Evolutionary conservation across 2,888 invertebrate species (phyloP).

Genomic region (Phortica okadai): DNA sequence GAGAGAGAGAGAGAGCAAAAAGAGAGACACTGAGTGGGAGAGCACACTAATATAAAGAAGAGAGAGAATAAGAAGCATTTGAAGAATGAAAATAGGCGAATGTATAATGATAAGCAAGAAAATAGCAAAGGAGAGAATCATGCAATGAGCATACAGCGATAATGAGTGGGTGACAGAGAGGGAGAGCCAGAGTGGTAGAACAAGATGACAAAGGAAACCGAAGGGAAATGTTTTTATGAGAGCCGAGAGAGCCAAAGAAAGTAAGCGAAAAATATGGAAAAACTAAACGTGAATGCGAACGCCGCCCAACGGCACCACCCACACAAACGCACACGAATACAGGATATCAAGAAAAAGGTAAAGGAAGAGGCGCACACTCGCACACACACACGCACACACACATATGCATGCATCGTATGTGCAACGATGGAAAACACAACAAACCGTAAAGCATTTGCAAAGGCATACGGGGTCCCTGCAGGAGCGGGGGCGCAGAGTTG

Average conservation of each 20-base stretch:
- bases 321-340: conserved; percentile 44
- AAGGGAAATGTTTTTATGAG: conserved; percentile 30
- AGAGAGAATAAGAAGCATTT: neutral
- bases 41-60: neutral
- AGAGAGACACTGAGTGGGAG: no score
- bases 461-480: conserved; percentile 19
- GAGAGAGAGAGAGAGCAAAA: no score
- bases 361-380: conserved; percentile 26
- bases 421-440: conserved; percentile 66
- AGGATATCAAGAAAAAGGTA: neutral
- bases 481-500: neutral
- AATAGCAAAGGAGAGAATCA: neutral
- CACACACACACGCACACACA: conserved; percentile 43
- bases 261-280: conserved; percentile 12
- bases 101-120: neutral
- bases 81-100: neutral
- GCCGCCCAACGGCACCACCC: conserved; percentile 56
- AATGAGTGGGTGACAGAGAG: conserved; percentile 34
- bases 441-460: conserved; percentile 74
- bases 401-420: conserved; percentile 32
- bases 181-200: conserved; percentile 17
- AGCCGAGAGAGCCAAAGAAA: conserved; percentile 42
- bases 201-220: conserved; percentile 8
- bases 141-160: conserved; percentile 23
- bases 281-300: conserved; percentile 57